Evolutionary conservation across 2,797 vertebrate species (phyloP).

Genomic region (Hypotaenidia philippensis): DNA sequence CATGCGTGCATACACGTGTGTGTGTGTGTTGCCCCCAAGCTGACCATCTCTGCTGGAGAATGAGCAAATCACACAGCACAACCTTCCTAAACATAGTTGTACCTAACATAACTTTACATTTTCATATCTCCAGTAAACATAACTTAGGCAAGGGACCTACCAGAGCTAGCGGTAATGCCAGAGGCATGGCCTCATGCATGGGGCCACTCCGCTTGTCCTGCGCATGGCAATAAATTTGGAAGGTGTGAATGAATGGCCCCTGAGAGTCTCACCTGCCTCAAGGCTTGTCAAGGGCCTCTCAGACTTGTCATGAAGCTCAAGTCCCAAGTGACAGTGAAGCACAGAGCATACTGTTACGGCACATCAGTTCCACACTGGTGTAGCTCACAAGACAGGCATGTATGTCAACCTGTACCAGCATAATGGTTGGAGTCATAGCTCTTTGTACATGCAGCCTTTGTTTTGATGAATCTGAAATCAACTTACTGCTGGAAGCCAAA

Average conservation of each 20-base stretch:
- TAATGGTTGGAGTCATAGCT: background rate
- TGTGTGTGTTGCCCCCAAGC: background rate
- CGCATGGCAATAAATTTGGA: background rate
- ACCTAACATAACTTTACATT: background rate
- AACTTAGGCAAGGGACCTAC: background rate
- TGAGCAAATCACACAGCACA: accelerated
- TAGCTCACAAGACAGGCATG: accelerated
- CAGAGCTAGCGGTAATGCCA: background rate
- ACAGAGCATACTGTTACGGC: accelerated
- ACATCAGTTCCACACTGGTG: background rate
- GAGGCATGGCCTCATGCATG: background rate
- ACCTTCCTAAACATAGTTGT: background rate
- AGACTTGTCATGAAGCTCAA: background rate
- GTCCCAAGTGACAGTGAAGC: background rate
- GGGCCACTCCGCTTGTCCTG: background rate
- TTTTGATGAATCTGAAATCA: background rate
- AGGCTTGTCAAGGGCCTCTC: background rate
- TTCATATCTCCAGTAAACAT: background rate
- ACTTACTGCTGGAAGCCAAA: background rate
- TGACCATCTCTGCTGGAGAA: background rate
- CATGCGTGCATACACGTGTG: background rate
- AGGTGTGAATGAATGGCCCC: background rate
- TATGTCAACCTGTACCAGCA: background rate
- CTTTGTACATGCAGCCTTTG: background rate
- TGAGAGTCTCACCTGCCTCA: background rate